Evolutionary conservation across 2,113 vertebrate genomes (phyloP).

Genomic region (Trichomycterus rosablanca): DNA sequence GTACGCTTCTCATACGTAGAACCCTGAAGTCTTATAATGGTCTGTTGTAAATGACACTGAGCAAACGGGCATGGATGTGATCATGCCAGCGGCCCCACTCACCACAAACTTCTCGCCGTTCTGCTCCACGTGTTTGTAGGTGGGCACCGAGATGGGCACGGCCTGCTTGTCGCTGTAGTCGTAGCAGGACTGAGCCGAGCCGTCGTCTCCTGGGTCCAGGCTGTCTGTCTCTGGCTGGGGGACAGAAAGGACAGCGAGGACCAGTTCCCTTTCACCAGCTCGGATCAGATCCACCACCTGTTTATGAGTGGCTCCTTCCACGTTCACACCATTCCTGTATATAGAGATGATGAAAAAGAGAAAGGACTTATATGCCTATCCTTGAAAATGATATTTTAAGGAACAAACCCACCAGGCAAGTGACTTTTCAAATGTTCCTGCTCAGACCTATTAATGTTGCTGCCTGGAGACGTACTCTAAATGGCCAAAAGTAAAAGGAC

Average conservation of each 20-base stretch:
- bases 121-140: slow-evolving; percentile 96
- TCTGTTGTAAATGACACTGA: background rate
- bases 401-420: no score
- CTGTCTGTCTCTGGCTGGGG: slow-evolving; percentile 88
- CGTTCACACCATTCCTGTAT: slow-evolving; percentile 80
- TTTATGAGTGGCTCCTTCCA: slow-evolving; percentile 95
- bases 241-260: slow-evolving; percentile 90
- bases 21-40: no score
- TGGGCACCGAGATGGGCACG: slow-evolving; percentile 94
- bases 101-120: slow-evolving; percentile 96
- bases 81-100: slow-evolving; percentile 44
- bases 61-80: background rate
- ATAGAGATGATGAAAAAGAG: background rate
- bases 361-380: background rate
- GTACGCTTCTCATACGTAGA: no score
- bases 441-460: no score
- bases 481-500: no score
- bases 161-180: slow-evolving; percentile 97
- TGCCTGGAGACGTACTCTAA: no score
- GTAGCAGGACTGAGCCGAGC: slow-evolving; percentile 84
- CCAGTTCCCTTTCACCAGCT: slow-evolving; percentile 87
- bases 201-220: slow-evolving; percentile 86
- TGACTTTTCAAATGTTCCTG: no score
- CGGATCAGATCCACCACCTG: slow-evolving; percentile 98
- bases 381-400: no score